These are phyloP conservation scores for Megalopta genalis DNA, from an alignment of 1,140 invertebrate species.

Conservation along the genomic window DNA sequence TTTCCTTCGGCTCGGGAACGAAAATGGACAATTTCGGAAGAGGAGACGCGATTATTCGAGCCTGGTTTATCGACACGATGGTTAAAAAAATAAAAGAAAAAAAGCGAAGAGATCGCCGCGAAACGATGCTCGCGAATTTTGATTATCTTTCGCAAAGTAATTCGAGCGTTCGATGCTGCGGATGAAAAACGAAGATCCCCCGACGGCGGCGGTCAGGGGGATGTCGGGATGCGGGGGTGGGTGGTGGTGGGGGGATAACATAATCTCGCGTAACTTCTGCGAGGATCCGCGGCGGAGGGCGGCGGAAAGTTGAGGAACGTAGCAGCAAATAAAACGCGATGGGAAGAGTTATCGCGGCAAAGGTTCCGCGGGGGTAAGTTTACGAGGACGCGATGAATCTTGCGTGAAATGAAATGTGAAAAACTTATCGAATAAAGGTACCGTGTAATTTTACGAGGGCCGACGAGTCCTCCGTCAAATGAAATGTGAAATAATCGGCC, in stretches of 20 bases:
- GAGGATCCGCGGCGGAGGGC: not conserved
- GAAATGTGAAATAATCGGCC: slow-evolving; percentile 37
- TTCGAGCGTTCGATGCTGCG: not conserved
- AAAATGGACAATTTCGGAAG: too few relatives aligned
- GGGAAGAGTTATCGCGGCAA: slow-evolving; percentile 1
- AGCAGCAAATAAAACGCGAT: not conserved
- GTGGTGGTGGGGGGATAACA: too few relatives aligned
- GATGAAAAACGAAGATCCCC: not conserved
- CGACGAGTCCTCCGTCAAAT: slow-evolving; percentile 11
- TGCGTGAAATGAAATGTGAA: slow-evolving; percentile 45
- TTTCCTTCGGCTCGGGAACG: too few relatives aligned
- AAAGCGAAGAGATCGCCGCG: too few relatives aligned
- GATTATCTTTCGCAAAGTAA: not conserved
- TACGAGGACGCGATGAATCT: slow-evolving; percentile 31
- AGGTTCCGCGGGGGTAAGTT: slow-evolving; percentile 4
- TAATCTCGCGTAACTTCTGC: not conserved
- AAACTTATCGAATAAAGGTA: slow-evolving; percentile 40
- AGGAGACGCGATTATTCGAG: too few relatives aligned
- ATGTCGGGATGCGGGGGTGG: too few relatives aligned
- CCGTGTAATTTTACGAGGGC: slow-evolving; percentile 38
- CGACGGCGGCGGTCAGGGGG: too few relatives aligned
- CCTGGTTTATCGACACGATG: too few relatives aligned
- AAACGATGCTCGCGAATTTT: too few relatives aligned
- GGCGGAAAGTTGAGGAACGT: not conserved
- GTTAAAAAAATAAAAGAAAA: too few relatives aligned